Evolutionary conservation across 2,113 vertebrate genomes (phyloP), one percentile per base, ranked within the genome.

Genomic region (Lagenorhynchus albirostris): DNA sequence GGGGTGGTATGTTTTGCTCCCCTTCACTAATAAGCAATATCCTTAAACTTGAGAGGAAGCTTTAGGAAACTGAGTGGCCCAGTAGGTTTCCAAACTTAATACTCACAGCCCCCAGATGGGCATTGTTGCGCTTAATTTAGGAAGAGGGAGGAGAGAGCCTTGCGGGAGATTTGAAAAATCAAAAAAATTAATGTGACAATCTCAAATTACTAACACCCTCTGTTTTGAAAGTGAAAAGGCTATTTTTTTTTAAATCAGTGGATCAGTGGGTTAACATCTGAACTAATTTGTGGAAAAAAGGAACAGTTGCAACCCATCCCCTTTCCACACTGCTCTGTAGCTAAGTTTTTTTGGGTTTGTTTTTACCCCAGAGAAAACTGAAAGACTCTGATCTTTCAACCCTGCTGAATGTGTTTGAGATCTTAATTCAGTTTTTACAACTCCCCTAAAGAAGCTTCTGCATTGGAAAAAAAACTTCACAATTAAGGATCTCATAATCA

Each of bases 61-160:
- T 76, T 94, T 87, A 94, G 60, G 93, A 95, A 97, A 85, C 36
- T 71, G 31, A 18, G 47, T 94, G 55, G 38, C 36, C 29, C 15
- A 74, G 23, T 33, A 76, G 58, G 36, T 93, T 95, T 73, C 77
- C 86, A 91, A 96, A 85, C 21, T 38, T 31, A 85, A 89, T 74
- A 60, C 17, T 93, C 33, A 86, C 17, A 93, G 65, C 25, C 81
- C 79, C 36, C 62, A 94, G 88, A 36, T 85, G n/a, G 29, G n/a
- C 79, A 92, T 29, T 89, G 77, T 77, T 97, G 80, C 88, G 41
- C 31, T 88, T 93, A 91, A 82, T 71, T 96, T 63, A 79, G 71
- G 58, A 89, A 93, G 76, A 90, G 11, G 33, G 25, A 92, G 44
- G 44, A 93, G 8, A 82, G 13, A 79, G 41, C n/a, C 50, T 77